Base-by-base conservation (phyloP, 1,140 invertebrate genomes). In the Hesperophylax magnus region DNA sequence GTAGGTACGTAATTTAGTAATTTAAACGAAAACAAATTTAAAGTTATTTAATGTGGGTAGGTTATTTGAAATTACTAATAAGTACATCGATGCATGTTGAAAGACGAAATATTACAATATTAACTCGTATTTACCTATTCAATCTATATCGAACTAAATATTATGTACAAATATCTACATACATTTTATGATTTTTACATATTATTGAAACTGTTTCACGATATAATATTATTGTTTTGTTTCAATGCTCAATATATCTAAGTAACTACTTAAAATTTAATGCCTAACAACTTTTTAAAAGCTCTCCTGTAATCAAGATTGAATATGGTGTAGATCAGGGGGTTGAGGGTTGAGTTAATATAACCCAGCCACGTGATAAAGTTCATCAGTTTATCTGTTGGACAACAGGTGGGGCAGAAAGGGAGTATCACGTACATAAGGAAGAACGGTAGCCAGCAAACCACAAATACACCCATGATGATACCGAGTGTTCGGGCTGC, bases 341-440 rank as follows among this genome's bases (percentile, higher is more conserved):
- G 98, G 89, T 99, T 99, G 14, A 99, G 91, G n/a, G 96, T 96
- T 24, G 97, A 98, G 89, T 99, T 99, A 79, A 98, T 94, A 87
- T 99, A 99, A 24, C 98, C 98, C 54, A 99, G 92, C 98, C 98
- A 99, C 34, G 96, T 97, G 84, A 97, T 96, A 86, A 97, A 96
- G 87, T 97, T 96, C 58, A 95, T 94, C 76, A 97, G 90, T 85
- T 94, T 93, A 54, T 93, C 92, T 7, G 95, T 96, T 15, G 95
- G 94, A 86, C 95, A 95, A 86, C 95, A 97, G 61, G 90, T 91
- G 1, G 92, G 88, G 87, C 96, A 98, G 86, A 97, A 97, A 1
- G 96, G 96, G 75, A 96, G 91, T 75, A 97, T 96, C 53, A 99
- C 94, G 88, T 99, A 99, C 92, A 98, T 95, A 11, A 98, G 93